These are phyloP conservation scores for Myotis lucifugus DNA, from an alignment of 2,113 vertebrate genomes.

Conservation along the genomic window DNA sequence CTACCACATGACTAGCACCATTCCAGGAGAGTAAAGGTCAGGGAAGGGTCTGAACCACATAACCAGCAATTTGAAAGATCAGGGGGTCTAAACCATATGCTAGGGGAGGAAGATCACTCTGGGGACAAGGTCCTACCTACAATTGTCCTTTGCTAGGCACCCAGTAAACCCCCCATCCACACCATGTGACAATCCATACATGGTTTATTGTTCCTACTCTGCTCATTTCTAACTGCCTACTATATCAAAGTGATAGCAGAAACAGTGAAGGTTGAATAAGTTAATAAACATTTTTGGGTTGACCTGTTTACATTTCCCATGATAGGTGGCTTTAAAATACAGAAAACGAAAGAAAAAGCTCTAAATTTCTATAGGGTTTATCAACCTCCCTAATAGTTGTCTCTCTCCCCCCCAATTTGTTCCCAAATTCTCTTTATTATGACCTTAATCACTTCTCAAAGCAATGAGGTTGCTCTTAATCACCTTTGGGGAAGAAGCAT, in stretches of 20 bases:
- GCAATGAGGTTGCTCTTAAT: too few relatives aligned
- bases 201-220: background rate
- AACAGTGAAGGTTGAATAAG: constrained; percentile 38
- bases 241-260: background rate
- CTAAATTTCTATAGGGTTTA: background rate
- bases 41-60: background rate
- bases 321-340: background rate
- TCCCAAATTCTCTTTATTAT: background rate
- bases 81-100: background rate
- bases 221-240: background rate
- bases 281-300: background rate
- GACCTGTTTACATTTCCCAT: constrained; percentile 10
- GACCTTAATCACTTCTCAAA: background rate
- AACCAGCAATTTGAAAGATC: background rate
- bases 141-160: background rate
- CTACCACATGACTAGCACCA: background rate
- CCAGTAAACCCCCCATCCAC: too few relatives aligned
- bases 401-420: background rate
- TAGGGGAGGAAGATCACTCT: background rate
- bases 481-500: background rate
- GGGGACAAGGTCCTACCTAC: background rate
- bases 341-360: background rate
- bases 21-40: background rate
- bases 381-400: background rate
- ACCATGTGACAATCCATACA: background rate